Percentiles rank a stretch among this genome's conserved stretches.
Evolutionary conservation across 2,797 vertebrate genomes (phyloP).

Genomic region (Enteromius mattozi): DNA sequence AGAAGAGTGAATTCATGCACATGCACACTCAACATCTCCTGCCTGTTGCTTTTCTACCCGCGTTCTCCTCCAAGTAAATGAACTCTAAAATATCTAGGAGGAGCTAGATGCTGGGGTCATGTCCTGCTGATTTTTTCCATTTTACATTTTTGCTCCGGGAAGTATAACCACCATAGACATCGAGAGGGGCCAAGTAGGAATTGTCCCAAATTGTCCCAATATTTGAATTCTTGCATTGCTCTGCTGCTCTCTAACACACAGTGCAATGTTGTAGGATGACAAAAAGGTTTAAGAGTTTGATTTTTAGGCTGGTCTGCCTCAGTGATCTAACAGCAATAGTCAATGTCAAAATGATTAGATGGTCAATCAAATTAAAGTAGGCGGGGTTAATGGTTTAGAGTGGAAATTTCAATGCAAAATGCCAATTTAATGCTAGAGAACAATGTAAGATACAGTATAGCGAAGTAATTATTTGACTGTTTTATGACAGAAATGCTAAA

Average conservation of each 20-base stretch:
- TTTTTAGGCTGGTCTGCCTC: not conserved
- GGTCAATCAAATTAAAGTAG: not conserved
- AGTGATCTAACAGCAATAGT: not conserved
- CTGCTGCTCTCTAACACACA: not conserved
- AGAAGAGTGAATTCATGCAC: constrained; percentile 41
- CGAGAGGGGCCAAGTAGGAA: too few relatives aligned
- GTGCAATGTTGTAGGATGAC: not conserved
- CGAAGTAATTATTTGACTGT: not conserved
- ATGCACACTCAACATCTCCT: not conserved
- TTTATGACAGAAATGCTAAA: not conserved
- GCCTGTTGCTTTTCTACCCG: not conserved
- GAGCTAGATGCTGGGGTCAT: not conserved
- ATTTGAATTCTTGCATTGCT: not conserved
- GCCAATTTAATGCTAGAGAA: not conserved
- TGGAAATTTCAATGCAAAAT: not conserved
- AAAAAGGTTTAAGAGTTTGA: not conserved
- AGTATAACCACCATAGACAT: not conserved
- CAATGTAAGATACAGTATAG: not conserved
- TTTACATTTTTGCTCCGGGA: not conserved
- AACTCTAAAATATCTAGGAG: not conserved
- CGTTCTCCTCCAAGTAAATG: not conserved
- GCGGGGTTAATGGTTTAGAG: not conserved
- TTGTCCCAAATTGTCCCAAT: not conserved
- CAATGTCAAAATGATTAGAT: not conserved
- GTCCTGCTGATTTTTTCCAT: not conserved